Conservation (phyloP, 2,888 invertebrate species). For the Caradrina clavipalpis region DNA sequence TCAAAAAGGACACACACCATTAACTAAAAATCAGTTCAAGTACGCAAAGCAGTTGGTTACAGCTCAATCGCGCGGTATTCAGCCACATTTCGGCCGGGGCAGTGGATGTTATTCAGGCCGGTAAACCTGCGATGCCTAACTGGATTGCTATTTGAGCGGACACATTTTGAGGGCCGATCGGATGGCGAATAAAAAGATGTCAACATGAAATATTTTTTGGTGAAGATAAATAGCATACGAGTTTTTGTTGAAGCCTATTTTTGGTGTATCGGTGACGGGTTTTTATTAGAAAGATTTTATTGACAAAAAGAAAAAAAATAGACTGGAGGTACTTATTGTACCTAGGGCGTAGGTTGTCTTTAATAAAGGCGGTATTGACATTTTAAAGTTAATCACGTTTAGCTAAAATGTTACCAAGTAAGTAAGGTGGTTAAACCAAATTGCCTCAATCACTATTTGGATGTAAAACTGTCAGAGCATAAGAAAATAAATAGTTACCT, state of each 20-base stretch:
- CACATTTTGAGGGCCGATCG: constrained; percentile 43
- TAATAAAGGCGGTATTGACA: background rate
- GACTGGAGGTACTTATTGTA: background rate
- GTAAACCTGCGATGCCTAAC: constrained; percentile 63
- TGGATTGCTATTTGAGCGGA: constrained; percentile 53
- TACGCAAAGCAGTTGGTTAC: constrained; percentile 48
- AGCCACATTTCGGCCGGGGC: constrained; percentile 57
- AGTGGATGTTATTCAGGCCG: constrained; percentile 64
- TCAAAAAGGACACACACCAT: background rate
- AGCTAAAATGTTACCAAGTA: background rate
- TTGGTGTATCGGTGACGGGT: no score
- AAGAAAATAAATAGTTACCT: background rate
- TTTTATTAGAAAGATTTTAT: no score
- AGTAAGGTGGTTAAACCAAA: no score
- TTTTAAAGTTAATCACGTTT: background rate
- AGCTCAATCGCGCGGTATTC: constrained; percentile 61
- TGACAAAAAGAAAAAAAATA: no score
- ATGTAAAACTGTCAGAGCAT: no score
- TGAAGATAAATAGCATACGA: no score
- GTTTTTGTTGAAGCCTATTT: background rate
- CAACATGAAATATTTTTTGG: background rate
- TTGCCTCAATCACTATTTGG: no score
- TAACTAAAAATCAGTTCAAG: constrained; percentile 23
- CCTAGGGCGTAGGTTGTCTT: background rate
- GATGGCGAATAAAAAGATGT: constrained; percentile 11